Conservation (phyloP, 1,140 invertebrate genomes). For the Drosophila kanapiae region DNA sequence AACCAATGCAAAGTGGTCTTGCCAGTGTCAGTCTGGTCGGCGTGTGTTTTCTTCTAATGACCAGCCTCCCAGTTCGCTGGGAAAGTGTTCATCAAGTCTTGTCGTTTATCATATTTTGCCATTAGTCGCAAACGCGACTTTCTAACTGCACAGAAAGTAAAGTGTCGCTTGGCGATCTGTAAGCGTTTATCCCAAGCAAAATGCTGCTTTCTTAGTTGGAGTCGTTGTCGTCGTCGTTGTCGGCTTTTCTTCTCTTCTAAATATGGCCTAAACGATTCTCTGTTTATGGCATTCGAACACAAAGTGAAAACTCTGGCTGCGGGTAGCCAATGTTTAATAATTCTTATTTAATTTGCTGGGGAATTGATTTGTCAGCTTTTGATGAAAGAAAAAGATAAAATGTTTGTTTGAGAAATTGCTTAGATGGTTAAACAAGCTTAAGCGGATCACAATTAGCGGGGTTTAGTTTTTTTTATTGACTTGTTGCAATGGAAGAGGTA, state of each 20-base stretch:
- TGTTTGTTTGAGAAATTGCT: slow-evolving; percentile 19
- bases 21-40: slow-evolving; percentile 32
- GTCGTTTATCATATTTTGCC: slow-evolving; percentile 69
- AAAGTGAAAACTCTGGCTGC: slow-evolving; percentile 35
- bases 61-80: slow-evolving; percentile 44
- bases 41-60: slow-evolving; percentile 65
- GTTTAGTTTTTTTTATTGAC: slow-evolving; percentile 6
- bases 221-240: background rate
- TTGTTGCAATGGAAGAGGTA: background rate
- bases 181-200: slow-evolving; percentile 52
- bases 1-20: slow-evolving; percentile 43
- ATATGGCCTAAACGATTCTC: slow-evolving; percentile 52
- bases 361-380: slow-evolving; percentile 48
- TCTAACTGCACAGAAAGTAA: slow-evolving; percentile 69
- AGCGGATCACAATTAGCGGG: slow-evolving; percentile 29
- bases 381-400: slow-evolving; percentile 20
- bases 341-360: slow-evolving; percentile 43
- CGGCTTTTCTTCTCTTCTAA: slow-evolving; percentile 44
- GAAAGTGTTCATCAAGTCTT: slow-evolving; percentile 60
- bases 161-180: slow-evolving; percentile 67
- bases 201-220: slow-evolving; percentile 34
- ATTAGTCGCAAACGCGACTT: slow-evolving; percentile 65
- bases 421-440: slow-evolving; percentile 29
- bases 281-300: slow-evolving; percentile 34
- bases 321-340: slow-evolving; percentile 11